Evolutionary conservation across 1,140 invertebrate species (phyloP), one percentile per base, ranked within the genome.

Genomic region (Ceratina australensis): DNA sequence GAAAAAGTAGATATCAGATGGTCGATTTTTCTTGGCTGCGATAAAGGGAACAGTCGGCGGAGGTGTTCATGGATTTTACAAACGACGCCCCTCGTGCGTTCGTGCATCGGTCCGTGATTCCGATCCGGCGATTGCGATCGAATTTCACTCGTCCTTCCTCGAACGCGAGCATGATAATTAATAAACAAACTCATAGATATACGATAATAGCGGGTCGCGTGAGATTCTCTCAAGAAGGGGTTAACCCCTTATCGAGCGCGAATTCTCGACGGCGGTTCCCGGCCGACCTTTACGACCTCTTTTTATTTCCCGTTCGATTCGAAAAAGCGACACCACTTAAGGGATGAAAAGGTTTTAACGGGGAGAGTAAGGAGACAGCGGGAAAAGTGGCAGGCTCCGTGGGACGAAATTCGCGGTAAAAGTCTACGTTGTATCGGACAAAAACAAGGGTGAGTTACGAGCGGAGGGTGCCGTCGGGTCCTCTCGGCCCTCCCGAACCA

Each of bases 401-500:
- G 77, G 65, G 64, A 69, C 67, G 71, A 74, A 74, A 79, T 59
- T 81, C 78, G 79, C 72, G 84, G 74, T 89, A 86, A 90, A 90
- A 90, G 88, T 90, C 86, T 87, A 83, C 5, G 85, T 72, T 85
- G 84, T 81, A 85, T 85, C 83, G 80, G 78, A 67, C 83, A 89
- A 92, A 92, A 91, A 92, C 91, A 92, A 90, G 90, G 87, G 88
- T 92, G 89, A 92, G 86, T 89, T 91, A 92, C 89, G 90, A 89
- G 86, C 86, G 61, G 82, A 81, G 88, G 87, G 87, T 83, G 84
- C 84, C 84, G 81, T 67, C 26, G 66, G 65, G 50, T 63, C 67
- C 50, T 42, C 28, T 26, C 79, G 56, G 77, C 77, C 77, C 86
- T 84, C 75, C 79, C 71, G 83, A 76, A 77, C 52, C 80, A 83